Evolutionary conservation across 1,140 invertebrate species (phyloP), one percentile per base, ranked within the genome.

Genomic region (Heliconius nattereri): DNA sequence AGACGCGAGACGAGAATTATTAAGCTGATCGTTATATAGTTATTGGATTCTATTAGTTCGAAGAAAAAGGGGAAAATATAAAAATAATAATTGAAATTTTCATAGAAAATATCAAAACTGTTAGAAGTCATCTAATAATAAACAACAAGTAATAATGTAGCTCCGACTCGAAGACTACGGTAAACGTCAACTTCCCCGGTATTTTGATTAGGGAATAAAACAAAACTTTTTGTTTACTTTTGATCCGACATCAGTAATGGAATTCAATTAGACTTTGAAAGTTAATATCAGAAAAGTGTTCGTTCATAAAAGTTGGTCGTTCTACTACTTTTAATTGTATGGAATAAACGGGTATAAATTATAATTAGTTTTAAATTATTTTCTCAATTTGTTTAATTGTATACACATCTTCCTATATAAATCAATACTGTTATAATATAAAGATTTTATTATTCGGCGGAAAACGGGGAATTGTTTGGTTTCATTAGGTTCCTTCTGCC

Each of bases 241-340:
- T 74, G 26, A 52, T 52, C 40, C 73, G 45, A 54, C 45, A 74
- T 74, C 73, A 74, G 57, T 60, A 52, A 73, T 26, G 45, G 26
- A 74, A 54, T 74, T 49, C 73, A 74, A 52, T 74, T 52, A 74
- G 29, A 20, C 73, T 74, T 74, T 29, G 16, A 54, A 74, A 74
- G 73, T 74, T 52, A 74, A 74, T 74, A 52, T 26, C 23, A 66
- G 60, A 66, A 66, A 66, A 66, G 16, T 7, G 23, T 66, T 66
- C 23, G 29, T 29, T 66, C 60, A 66, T 26, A 66, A 66, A 66
- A 66, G 23, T 26, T 66, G 11, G 2, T 73, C 8, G 71, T 73
- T 19, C 20, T 19, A n/a, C 35, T 35, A 37, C 20, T 72, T 35
- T 35, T 40, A 72, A 72, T 40, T 72, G 35, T 13, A 16, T 26